These are phyloP conservation scores for Psephotus haematonotus DNA, from an alignment of 2,113 vertebrate species.

Conservation along the genomic window DNA sequence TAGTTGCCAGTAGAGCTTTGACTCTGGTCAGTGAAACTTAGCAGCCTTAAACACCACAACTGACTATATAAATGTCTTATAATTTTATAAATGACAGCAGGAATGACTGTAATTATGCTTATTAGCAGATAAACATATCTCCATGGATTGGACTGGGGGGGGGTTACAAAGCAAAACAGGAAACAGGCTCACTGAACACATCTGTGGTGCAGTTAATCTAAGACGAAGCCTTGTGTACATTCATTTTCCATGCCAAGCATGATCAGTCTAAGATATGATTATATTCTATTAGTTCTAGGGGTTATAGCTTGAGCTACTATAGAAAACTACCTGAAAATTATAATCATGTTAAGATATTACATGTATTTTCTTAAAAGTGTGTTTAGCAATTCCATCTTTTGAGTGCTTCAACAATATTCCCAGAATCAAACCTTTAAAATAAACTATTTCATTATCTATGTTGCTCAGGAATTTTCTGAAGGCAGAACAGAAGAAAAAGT, in stretches of 20 bases:
- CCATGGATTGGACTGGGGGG: slow-evolving; percentile 5
- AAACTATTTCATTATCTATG: background rate
- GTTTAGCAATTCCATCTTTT: background rate
- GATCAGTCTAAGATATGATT: slow-evolving; percentile 21
- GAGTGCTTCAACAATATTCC: background rate
- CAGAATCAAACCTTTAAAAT: slow-evolving; percentile 5
- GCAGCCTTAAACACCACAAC: slow-evolving; percentile 13
- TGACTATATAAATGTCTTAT: slow-evolving; percentile 24
- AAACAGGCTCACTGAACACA: slow-evolving; percentile 37
- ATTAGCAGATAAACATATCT: slow-evolving; percentile 57
- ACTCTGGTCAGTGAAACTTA: slow-evolving; percentile 16
- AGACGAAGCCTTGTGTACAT: background rate
- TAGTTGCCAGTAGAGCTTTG: background rate
- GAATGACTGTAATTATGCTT: slow-evolving; percentile 47
- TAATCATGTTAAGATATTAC: slow-evolving; percentile 34
- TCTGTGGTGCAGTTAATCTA: slow-evolving; percentile 37
- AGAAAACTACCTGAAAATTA: slow-evolving; percentile 49
- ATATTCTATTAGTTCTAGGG: slow-evolving; percentile 28
- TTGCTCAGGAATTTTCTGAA: background rate
- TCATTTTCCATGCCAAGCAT: slow-evolving; percentile 49
- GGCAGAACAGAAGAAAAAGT: background rate
- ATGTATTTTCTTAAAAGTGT: background rate
- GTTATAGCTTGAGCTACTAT: slow-evolving; percentile 11
- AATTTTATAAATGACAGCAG: slow-evolving; percentile 59
- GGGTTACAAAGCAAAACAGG: slow-evolving; percentile 47